Evolutionary conservation across 2,797 vertebrate species (phyloP), one percentile per base, ranked within the genome.

Genomic region (Gallinago nigripennis): DNA sequence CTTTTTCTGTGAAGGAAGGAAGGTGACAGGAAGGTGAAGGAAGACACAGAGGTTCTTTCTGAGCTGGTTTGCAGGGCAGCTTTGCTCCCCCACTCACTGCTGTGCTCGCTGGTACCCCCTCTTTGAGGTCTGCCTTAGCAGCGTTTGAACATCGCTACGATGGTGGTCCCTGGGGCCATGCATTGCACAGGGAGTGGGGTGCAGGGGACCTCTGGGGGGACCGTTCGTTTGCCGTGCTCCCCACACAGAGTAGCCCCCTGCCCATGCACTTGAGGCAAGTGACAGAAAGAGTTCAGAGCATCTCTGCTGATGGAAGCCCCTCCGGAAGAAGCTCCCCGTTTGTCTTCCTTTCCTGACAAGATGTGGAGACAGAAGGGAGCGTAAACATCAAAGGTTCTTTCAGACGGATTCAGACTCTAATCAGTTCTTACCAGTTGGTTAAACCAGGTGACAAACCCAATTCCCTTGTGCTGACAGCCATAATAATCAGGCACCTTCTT

Each of bases 401-500:
- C 96, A 97, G 94, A 96, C 2, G 2, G 96, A 94, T 96, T 96
- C 94, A 97, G 94, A 45, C 92, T 94, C 95, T 98, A 98, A 98
- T 97, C 97, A 97, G 88, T 97, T 97, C 97, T 98, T 98, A 90
- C 97, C 97, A 98, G 96, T 98, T 98, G 97, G 97, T 98, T 98
- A 98, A 97, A 90, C 97, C 98, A 97, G 96, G 98, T 98, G 98
- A 98, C 98, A 98, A 98, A 97, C 96, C 97, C 97, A 98, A 97
- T 98, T 98, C 97, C 96, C 95, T 94, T 86, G 96, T 96, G 97
- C 96, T 98, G 98, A 98, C 98, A 98, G 97, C 98, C 97, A 95
- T 96, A 97, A 96, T 97, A 98, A 98, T 98, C 96, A 97, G 97
- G 96, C 95, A 94, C 97, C 97, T 96, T 98, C 97, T 98, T 97